Base-by-base conservation (phyloP, 1,140 invertebrate genomes). In the Trichonephila inaurata region DNA sequence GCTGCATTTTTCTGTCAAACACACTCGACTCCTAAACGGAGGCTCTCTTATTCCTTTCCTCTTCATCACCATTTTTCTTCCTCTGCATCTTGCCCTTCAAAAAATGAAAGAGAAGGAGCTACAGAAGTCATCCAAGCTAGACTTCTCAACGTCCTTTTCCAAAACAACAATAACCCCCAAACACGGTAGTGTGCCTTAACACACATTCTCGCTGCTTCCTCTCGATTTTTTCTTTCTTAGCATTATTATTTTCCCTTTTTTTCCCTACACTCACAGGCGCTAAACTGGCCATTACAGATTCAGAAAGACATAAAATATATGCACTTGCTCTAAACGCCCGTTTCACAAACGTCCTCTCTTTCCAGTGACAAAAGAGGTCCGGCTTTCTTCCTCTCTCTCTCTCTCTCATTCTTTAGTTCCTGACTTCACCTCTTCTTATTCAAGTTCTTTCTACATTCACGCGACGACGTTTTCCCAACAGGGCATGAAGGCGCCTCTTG, bases 221-320 rank as follows among this genome's bases (percentile, higher is more conserved):
- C 24, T 21, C 21, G 10, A 51, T 85, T 58, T 58, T 85, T 85
- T 60, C 12, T 21, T 51, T 51, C 10, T 51, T 51, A 51, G 44
- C 8, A 51, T 51, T 51, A 51, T 51, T 51, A 51, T 51, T 28
- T 12, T 28, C 14, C 33, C 19, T 10, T 10, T 82, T 44, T 40
- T 85, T 24, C 82, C 51, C 19, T 14, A 1, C 82, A 60, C 58
- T 21, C 12, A n/a, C 86, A 88, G 89, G 89, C 89, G 89, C 89
- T 91, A 82, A 86, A 86, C 81, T 86, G 91, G 91, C 91, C 82
- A 92, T 92, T 92, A 92, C 91, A 24, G 61, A 92, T 92, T 92
- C 91, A 92, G 82, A 33, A 64, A 61, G 82, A 86, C 72, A 92
- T 86, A 92, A 92, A 92, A 92, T 92, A 92, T 92, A 69, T 92